These are phyloP conservation scores for Hippocampus barbouri DNA, from an alignment of 2,113 vertebrate species.

Conservation along the genomic window DNA sequence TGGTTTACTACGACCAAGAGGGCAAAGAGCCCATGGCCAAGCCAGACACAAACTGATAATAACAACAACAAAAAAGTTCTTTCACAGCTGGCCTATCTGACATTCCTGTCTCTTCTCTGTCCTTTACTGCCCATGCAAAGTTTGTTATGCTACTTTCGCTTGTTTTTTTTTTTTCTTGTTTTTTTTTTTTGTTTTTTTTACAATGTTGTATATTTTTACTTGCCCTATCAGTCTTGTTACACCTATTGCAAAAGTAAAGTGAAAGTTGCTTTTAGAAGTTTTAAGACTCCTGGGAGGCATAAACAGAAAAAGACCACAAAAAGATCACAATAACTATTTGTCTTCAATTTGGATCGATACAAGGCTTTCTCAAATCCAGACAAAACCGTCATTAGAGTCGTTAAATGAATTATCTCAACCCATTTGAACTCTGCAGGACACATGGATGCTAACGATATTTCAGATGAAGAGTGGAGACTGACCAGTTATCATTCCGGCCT, in stretches of 20 bases:
- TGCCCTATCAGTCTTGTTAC: background rate
- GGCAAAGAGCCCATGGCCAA: constrained; percentile 67
- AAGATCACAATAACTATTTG: background rate
- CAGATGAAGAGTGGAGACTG: too few species aligned
- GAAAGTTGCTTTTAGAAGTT: background rate
- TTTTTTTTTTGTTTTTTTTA: background rate
- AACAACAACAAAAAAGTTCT: constrained; percentile 30
- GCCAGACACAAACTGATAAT: constrained; percentile 41
- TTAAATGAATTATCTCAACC: too few species aligned
- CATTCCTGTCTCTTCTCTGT: constrained; percentile 12
- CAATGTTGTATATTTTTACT: background rate
- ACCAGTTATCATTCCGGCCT: too few species aligned
- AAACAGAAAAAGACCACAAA: background rate
- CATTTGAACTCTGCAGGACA: too few species aligned
- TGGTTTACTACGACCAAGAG: constrained; percentile 67
- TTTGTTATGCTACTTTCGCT: background rate
- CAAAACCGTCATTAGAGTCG: too few species aligned
- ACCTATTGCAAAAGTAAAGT: constrained; percentile 1
- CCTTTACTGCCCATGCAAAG: constrained; percentile 5
- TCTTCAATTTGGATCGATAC: too few species aligned
- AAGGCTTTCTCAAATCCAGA: too few species aligned
- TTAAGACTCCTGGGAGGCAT: background rate
- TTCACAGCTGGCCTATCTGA: constrained; percentile 10
- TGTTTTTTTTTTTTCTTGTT: background rate
- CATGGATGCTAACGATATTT: too few species aligned